Evolutionary conservation across 2,113 vertebrate species (phyloP).

Genomic region (Epinephelus cyanopodus): DNA sequence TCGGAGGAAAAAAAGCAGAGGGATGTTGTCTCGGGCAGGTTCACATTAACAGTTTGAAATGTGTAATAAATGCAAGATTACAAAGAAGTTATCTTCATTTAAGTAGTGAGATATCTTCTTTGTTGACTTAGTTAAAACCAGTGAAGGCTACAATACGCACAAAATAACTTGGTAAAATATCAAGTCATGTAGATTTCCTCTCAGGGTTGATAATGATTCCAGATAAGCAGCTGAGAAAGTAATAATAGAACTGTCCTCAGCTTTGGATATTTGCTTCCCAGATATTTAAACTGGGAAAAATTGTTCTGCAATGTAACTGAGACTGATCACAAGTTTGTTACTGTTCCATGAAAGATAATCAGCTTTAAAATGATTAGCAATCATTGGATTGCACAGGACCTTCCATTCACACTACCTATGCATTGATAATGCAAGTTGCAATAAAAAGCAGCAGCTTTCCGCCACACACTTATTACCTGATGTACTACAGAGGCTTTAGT

Average conservation of each 20-base stretch:
- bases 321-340: constrained; percentile 4
- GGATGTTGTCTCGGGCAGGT: background rate
- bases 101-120: constrained; percentile 6
- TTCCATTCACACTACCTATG: constrained; percentile 18
- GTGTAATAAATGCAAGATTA: constrained; percentile 34
- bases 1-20: constrained; percentile 14
- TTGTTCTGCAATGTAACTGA: background rate
- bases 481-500: background rate
- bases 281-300: background rate
- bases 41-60: constrained; percentile 17
- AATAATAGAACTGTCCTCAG: background rate
- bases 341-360: constrained; percentile 1
- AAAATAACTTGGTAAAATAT: constrained; percentile 55
- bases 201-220: constrained; percentile 34
- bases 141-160: constrained; percentile 73
- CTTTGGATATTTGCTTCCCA: background rate
- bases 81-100: background rate
- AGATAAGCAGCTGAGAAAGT: background rate
- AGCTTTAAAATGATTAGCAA: constrained; percentile 2
- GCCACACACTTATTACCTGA: background rate
- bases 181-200: constrained; percentile 21
- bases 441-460: constrained; percentile 33
- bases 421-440: constrained; percentile 4
- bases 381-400: background rate
- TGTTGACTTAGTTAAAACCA: constrained; percentile 25